Conservation (phyloP, 2,113 vertebrate genomes). For the Zosterops pallidus region DNA sequence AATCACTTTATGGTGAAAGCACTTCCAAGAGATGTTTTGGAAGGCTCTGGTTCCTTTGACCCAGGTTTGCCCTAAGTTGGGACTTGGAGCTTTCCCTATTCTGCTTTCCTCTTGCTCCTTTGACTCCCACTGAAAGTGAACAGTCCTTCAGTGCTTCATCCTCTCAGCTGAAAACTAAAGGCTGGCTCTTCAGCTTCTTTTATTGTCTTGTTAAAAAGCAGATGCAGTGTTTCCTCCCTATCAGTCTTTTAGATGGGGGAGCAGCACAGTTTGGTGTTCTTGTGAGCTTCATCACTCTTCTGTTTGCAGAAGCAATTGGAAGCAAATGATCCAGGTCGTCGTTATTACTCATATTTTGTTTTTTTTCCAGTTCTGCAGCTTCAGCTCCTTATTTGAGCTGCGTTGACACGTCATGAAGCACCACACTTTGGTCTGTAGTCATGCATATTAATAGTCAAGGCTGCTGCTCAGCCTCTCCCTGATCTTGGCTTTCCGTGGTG, state of each 20-base stretch:
- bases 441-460: conserved; percentile 53
- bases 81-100: rapidly evolving
- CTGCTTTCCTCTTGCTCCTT: neutral
- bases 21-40: neutral
- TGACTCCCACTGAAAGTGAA: neutral
- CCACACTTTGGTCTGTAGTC: neutral
- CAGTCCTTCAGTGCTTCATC: neutral
- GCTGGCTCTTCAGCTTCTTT: neutral
- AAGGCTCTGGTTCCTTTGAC: neutral
- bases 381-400: conserved; percentile 49
- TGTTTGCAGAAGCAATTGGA: conserved; percentile 56
- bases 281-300: conserved; percentile 17
- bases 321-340: conserved; percentile 40
- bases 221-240: neutral
- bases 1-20: neutral
- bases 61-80: neutral
- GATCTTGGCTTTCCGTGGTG: neutral
- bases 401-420: neutral
- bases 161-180: neutral
- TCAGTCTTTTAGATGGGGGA: neutral
- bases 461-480: conserved; percentile 6
- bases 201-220: conserved; percentile 10
- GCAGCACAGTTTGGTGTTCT: neutral
- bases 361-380: conserved; percentile 34
- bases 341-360: conserved; percentile 42